phyloP scores from a whole-genome alignment of 1,140 invertebrate genomes.

The Nymphalis io region DNA sequence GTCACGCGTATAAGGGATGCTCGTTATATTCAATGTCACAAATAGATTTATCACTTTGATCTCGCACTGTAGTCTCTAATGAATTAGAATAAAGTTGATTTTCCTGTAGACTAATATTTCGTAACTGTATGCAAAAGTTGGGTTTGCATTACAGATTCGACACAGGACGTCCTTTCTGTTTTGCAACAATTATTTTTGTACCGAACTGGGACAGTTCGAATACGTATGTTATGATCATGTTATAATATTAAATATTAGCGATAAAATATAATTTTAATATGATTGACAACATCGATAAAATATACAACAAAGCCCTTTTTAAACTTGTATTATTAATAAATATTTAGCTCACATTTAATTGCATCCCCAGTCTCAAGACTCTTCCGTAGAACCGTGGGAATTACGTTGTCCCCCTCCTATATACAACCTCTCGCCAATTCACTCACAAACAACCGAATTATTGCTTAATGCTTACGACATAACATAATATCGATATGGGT shows the following conservation, averaged over 20 bases:
- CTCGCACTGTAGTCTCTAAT: slow-evolving; percentile 12
- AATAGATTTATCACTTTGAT: slow-evolving; percentile 9
- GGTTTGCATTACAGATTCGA: slow-evolving; percentile 57
- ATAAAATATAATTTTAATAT: neutral
- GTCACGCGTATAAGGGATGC: slow-evolving; percentile 73
- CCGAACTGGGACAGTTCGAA: slow-evolving; percentile 67
- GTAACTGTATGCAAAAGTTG: slow-evolving; percentile 37
- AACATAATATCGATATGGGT: neutral
- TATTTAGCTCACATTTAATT: slow-evolving; percentile 13
- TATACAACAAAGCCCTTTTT: neutral
- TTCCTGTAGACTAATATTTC: slow-evolving; percentile 21
- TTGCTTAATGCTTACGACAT: neutral
- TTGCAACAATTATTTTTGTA: slow-evolving; percentile 74
- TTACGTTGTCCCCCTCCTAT: slow-evolving; percentile 14
- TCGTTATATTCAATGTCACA: slow-evolving; percentile 37
- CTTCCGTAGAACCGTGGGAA: slow-evolving; percentile 31
- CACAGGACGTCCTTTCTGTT: slow-evolving; percentile 76
- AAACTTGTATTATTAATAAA: neutral
- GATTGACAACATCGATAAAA: neutral
- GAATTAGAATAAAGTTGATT: slow-evolving; percentile 29
- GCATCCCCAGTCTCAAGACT: slow-evolving; percentile 8
- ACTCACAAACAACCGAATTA: slow-evolving; percentile 5
- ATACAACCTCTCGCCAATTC: slow-evolving; percentile 20
- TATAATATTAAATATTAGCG: slow-evolving; percentile 27
- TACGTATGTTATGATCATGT: slow-evolving; percentile 44